Percentiles rank a stretch among this genome's conserved stretches.
phyloP scores from a whole-genome alignment of 2,113 vertebrate genomes.

The Tauraco erythrolophus region DNA sequence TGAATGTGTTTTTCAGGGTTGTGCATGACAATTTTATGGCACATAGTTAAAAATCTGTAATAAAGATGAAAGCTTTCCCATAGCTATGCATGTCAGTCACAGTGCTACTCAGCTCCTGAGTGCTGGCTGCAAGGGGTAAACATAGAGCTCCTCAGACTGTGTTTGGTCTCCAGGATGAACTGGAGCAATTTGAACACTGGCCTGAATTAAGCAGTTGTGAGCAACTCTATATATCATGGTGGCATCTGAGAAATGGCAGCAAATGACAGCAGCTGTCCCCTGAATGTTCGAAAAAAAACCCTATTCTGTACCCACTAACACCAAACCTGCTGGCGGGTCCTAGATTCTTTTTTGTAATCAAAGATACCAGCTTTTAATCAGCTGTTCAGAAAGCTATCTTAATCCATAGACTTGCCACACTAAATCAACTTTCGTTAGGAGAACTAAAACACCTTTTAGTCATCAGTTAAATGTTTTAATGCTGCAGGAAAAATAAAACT shows the following conservation, averaged over 20 bases:
- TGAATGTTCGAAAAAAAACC: neutral
- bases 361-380: neutral
- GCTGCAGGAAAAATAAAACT: neutral
- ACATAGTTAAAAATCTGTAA: neutral
- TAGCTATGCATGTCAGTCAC: neutral
- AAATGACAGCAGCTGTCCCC: neutral
- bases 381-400: neutral
- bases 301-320: neutral
- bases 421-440: neutral
- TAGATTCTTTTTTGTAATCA: neutral
- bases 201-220: neutral
- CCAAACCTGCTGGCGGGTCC: neutral
- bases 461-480: neutral
- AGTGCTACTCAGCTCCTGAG: neutral
- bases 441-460: neutral
- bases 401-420: neutral
- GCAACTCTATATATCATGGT: accelerated
- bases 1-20: neutral
- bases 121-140: neutral
- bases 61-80: neutral
- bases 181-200: neutral
- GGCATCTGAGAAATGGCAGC: neutral
- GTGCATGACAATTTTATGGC: neutral
- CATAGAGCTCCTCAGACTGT: neutral
- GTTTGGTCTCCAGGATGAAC: neutral